phyloP scores from a whole-genome alignment of 1,140 invertebrate genomes.

The Archegozetes longisetosus region DNA sequence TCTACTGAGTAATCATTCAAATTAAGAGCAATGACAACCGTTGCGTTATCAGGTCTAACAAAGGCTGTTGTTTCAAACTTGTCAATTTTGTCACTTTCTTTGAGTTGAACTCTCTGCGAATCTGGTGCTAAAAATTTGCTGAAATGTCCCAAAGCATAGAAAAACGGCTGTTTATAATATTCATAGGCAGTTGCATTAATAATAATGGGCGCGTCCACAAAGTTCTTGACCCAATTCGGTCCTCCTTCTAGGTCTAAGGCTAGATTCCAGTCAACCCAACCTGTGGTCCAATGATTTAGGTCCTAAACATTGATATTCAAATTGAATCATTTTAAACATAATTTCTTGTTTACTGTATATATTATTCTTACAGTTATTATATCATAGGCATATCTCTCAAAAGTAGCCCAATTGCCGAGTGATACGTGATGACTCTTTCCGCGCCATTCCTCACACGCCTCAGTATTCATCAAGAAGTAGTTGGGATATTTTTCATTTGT shows the following conservation, averaged over 20 bases:
- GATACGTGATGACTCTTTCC: constrained; percentile 6
- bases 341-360: background rate
- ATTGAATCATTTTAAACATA: background rate
- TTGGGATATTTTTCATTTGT: constrained; percentile 43
- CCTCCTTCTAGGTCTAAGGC: constrained; percentile 55
- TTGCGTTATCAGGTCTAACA: constrained; percentile 35
- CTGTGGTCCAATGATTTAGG: constrained; percentile 40
- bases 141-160: too few relatives aligned
- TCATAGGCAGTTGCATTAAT: constrained; percentile 42
- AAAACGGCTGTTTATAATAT: constrained; percentile 79
- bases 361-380: constrained; percentile 19
- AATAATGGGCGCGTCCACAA: constrained; percentile 62
- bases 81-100: constrained; percentile 8
- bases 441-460: constrained; percentile 45
- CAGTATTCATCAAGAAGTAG: constrained; percentile 56
- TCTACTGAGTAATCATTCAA: constrained; percentile 32
- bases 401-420: constrained; percentile 14
- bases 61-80: constrained; percentile 36
- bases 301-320: constrained; percentile 25
- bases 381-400: constrained; percentile 16
- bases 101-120: constrained; percentile 32
- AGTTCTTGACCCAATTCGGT: too few relatives aligned
- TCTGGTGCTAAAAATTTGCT: constrained; percentile 50
- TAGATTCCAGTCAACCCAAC: constrained; percentile 83
- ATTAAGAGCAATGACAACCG: constrained; percentile 44